These are phyloP conservation scores for Lepus europaeus DNA, from an alignment of 2,113 vertebrate genomes.

Conservation along the genomic window DNA sequence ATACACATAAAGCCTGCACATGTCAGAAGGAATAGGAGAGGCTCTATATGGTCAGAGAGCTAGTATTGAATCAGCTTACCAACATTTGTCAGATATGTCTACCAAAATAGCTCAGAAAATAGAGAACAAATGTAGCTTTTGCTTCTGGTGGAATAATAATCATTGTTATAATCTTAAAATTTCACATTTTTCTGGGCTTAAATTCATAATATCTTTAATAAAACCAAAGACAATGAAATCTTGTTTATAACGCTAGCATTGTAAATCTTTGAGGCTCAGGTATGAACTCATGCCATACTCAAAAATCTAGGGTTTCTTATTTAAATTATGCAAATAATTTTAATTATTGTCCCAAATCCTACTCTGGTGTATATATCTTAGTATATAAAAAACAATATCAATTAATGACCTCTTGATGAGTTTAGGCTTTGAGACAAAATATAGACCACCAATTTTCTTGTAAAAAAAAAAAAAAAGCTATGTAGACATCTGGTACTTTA, in stretches of 20 bases:
- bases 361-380: background rate
- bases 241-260: background rate
- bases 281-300: background rate
- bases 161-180: background rate
- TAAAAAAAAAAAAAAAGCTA: slow-evolving; percentile 63
- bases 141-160: background rate
- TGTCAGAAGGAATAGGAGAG: background rate
- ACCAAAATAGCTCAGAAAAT: slow-evolving; percentile 9
- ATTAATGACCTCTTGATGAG: background rate
- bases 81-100: background rate
- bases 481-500: slow-evolving; percentile 1
- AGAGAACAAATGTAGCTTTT: background rate
- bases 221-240: background rate
- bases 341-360: background rate
- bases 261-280: background rate
- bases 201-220: background rate
- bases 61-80: background rate
- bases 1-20: background rate
- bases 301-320: slow-evolving; percentile 21
- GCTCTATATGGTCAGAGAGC: background rate
- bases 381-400: background rate
- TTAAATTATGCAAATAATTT: slow-evolving; percentile 38
- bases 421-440: background rate
- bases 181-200: background rate
- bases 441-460: background rate